Conservation (phyloP, 2,888 invertebrate species). For the Tenthredo livida region DNA sequence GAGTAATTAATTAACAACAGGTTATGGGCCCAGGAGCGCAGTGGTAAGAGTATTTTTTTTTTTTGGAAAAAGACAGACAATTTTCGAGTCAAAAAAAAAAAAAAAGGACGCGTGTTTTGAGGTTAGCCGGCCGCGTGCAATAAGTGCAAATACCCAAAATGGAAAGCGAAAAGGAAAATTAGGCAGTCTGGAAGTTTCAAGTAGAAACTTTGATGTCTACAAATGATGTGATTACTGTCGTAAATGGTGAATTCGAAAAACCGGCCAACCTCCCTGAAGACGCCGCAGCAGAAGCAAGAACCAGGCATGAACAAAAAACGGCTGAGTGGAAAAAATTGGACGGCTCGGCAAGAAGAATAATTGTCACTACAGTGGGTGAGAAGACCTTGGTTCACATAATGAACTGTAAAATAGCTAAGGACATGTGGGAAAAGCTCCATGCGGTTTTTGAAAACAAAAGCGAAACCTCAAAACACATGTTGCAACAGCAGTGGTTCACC, state of each 20-base stretch:
- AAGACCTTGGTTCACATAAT: constrained; percentile 62
- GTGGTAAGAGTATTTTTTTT: neutral
- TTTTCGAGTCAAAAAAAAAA: constrained; percentile 27
- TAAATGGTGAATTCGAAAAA: constrained; percentile 21
- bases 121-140: constrained; percentile 57
- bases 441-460: constrained; percentile 65
- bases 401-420: constrained; percentile 62
- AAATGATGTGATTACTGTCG: constrained; percentile 46
- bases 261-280: neutral
- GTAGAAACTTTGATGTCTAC: constrained; percentile 49
- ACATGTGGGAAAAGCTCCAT: constrained; percentile 67
- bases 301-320: constrained; percentile 37
- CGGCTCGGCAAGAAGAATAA: constrained; percentile 62
- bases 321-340: constrained; percentile 59
- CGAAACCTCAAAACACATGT: constrained; percentile 62
- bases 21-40: neutral
- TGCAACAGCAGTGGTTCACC: constrained; percentile 59
- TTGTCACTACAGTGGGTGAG: constrained; percentile 60
- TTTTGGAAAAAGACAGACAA: neutral
- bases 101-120: too few species aligned
- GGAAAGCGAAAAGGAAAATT: constrained; percentile 59
- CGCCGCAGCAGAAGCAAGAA: neutral
- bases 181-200: constrained; percentile 57
- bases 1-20: too few species aligned
- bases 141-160: neutral